Evolutionary conservation across 2,888 invertebrate species (phyloP).

Genomic region (Nephrocerus scutellatus): DNA sequence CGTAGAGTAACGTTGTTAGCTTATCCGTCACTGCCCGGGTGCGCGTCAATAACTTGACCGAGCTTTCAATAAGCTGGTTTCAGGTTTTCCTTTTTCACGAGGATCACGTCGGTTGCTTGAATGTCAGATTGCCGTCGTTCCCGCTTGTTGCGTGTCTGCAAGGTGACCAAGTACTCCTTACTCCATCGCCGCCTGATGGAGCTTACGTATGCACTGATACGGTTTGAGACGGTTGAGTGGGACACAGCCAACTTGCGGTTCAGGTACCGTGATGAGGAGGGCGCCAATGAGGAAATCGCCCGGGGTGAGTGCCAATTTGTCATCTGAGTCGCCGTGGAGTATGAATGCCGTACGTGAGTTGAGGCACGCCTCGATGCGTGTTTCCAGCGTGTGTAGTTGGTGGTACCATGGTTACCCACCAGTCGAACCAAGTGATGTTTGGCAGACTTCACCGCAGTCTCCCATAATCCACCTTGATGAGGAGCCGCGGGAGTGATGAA

Average conservation of each 20-base stretch:
- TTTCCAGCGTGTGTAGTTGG: constrained; percentile 9
- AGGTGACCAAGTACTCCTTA: constrained; percentile 8
- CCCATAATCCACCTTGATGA: too few species aligned
- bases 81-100: too few species aligned
- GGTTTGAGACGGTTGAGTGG: constrained; percentile 17
- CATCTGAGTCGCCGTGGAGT: constrained; percentile 16
- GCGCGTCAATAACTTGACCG: too few species aligned
- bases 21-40: too few species aligned
- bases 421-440: too few species aligned
- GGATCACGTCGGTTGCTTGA: too few species aligned
- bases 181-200: constrained; percentile 16
- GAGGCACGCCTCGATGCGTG: constrained; percentile 12
- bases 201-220: constrained; percentile 25
- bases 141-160: constrained; percentile 10
- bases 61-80: too few species aligned
- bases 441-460: too few species aligned
- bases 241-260: constrained; percentile 21
- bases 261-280: constrained; percentile 17
- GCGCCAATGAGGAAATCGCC: constrained; percentile 17
- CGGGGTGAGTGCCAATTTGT: constrained; percentile 15
- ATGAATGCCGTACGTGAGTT: constrained; percentile 11
- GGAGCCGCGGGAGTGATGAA: too few species aligned
- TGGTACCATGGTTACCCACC: too few species aligned
- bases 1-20: too few species aligned
- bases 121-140: too few species aligned